Conservation (phyloP, 2,113 vertebrate genomes). For the Leucoraja erinaceus region DNA sequence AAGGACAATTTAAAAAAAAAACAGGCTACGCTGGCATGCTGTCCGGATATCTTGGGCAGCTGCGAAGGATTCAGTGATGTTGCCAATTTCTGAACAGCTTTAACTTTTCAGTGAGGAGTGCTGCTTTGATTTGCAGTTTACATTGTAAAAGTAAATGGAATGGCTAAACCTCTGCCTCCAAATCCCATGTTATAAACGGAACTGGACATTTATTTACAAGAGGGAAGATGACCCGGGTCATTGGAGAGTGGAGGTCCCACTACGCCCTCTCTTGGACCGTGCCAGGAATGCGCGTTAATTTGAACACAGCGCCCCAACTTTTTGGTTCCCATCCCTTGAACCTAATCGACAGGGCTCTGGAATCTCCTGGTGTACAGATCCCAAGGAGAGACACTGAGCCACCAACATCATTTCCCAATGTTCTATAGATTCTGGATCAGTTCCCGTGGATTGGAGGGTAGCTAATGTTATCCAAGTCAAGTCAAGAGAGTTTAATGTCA, state of each 20-base stretch:
- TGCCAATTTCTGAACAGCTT: slow-evolving; percentile 15
- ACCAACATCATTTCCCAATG: too few species aligned
- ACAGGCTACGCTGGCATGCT: not conserved
- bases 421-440: too few species aligned
- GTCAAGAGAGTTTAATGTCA: too few species aligned
- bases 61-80: not conserved
- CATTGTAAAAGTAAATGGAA: not conserved
- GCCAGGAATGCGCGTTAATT: not conserved
- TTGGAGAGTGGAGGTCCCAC: not conserved
- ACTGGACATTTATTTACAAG: not conserved
- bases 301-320: not conserved
- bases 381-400: not conserved
- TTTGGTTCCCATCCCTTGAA: not conserved
- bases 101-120: not conserved
- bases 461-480: too few species aligned
- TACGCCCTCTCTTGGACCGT: not conserved
- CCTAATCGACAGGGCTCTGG: not conserved
- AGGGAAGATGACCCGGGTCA: not conserved
- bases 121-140: not conserved
- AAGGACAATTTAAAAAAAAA: not conserved
- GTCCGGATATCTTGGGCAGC: not conserved
- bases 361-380: not conserved
- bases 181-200: not conserved
- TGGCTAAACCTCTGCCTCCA: not conserved
- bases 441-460: too few species aligned